phyloP scores from a whole-genome alignment of 1,140 invertebrate genomes.

The Coenobita brevimanus region DNA sequence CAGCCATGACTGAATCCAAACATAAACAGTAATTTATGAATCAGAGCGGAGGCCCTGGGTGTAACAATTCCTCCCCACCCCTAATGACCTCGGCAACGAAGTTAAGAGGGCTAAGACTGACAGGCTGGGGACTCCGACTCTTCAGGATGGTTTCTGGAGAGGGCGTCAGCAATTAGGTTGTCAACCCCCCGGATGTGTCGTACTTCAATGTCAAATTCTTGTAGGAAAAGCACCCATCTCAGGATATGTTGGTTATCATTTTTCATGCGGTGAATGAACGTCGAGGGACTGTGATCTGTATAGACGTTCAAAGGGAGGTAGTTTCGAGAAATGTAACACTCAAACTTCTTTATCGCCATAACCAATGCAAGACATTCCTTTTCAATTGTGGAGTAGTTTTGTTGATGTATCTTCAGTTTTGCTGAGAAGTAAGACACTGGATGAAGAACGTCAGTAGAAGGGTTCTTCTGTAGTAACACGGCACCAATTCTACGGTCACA shows the following conservation, averaged over 20 bases:
- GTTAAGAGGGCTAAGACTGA: too few relatives aligned
- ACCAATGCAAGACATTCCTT: conserved; percentile 4
- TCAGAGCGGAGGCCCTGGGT: too few relatives aligned
- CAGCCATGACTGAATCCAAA: too few relatives aligned
- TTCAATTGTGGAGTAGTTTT: background rate
- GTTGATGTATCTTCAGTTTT: background rate
- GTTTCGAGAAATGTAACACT: background rate
- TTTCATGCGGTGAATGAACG: conserved; percentile 7
- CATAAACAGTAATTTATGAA: too few relatives aligned
- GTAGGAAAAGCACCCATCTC: background rate
- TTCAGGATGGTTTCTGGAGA: background rate
- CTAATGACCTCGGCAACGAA: background rate
- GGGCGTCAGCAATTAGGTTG: conserved; percentile 9
- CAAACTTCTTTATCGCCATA: background rate
- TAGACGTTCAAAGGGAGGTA: background rate
- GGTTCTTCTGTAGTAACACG: too few relatives aligned
- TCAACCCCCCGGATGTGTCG: conserved; percentile 12
- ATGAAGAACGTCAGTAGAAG: background rate
- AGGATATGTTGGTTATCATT: conserved; percentile 11
- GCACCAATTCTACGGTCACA: background rate
- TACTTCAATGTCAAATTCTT: background rate
- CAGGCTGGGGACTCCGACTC: too few relatives aligned
- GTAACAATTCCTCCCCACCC: too few relatives aligned
- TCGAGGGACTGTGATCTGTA: background rate
- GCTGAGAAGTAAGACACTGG: background rate